Base-by-base conservation (phyloP, 2,113 vertebrate genomes). In the Microcebus murinus region DNA sequence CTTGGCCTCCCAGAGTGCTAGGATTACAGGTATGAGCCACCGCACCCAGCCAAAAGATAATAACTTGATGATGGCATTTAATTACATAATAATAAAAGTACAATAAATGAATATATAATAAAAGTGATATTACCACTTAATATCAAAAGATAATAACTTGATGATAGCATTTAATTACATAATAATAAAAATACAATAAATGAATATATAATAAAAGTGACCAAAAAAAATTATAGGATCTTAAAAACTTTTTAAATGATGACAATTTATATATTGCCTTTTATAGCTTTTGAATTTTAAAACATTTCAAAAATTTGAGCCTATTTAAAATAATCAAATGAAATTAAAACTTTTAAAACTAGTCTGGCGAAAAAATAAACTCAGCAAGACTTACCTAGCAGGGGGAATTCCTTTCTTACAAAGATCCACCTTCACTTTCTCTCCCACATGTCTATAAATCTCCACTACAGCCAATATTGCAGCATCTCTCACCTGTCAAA, bases 361-460 rank as follows among this genome's bases (percentile, higher is more conserved):
- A 94, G 18, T 59, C 31, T 11, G 8, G 34, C 65, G 17, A 3
- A 95, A 23, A 48, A 91, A 25, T 36, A 76, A 93, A 52, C 70
- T 91, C 68, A 96, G 76, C 20, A 73, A 83, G 65, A 98, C 99
- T 99, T 98, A 99, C 99, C 99, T 98, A 93, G 99, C 99, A 96
- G 99, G 98, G 61, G 99, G 98, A 97, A 99, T 98, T 96, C 99
- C 99, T 98, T 99, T 99, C 96, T 99, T 99, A 6, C 50, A 98
- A 94, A 99, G 99, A 96, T 99, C 99, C 89, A 97, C 85, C 96
- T 99, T 98, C 81, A 99, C 99, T 98, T 98, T 99, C 91, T 99
- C 99, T 92, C 99, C 99, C 48, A 99, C 99, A 89, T 99, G 99
- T 94, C 99, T 99, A 96, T 99, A 99, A 96, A 99, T 98, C 94